A percentile compares a stretch with the other conserved stretches of the same genome.
These are phyloP conservation scores for Cetoscarus ocellatus DNA, from an alignment of 2,797 vertebrate genomes.

Conservation along the genomic window DNA sequence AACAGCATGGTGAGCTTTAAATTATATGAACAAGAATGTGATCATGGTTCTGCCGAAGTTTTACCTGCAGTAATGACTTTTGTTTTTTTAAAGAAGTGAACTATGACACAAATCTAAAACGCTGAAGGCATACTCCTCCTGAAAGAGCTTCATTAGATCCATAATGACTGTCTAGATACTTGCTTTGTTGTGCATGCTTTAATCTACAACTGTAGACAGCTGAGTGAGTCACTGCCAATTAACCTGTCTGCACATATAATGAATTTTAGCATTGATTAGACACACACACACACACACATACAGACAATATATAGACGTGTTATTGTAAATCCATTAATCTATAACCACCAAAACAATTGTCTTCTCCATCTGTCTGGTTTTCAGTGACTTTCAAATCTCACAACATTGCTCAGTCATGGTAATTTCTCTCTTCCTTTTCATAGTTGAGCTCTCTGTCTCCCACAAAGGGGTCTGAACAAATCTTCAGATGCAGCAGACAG, in stretches of 20 bases:
- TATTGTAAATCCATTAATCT: background rate
- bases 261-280: background rate
- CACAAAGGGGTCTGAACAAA: conserved; percentile 46
- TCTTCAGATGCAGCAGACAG: conserved; percentile 45
- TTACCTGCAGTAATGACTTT: background rate
- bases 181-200: background rate
- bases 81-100: conserved; percentile 2
- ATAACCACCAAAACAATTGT: background rate
- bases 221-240: conserved; percentile 1
- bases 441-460: conserved; percentile 63
- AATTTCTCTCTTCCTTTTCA: conserved; percentile 18
- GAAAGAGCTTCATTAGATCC: background rate
- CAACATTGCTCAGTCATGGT: conserved; percentile 9
- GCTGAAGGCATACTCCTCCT: background rate
- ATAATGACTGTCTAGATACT: background rate
- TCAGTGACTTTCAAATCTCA: conserved; percentile 13
- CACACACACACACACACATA: background rate
- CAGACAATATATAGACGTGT: background rate
- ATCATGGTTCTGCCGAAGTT: no score
- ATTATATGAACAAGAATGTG: no score
- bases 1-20: no score
- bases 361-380: background rate
- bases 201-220: conserved; percentile 4
- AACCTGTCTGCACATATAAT: conserved; percentile 1
- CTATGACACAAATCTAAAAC: background rate